phyloP scores from a whole-genome alignment of 2,797 vertebrate species.

The Naso thynnoides region DNA sequence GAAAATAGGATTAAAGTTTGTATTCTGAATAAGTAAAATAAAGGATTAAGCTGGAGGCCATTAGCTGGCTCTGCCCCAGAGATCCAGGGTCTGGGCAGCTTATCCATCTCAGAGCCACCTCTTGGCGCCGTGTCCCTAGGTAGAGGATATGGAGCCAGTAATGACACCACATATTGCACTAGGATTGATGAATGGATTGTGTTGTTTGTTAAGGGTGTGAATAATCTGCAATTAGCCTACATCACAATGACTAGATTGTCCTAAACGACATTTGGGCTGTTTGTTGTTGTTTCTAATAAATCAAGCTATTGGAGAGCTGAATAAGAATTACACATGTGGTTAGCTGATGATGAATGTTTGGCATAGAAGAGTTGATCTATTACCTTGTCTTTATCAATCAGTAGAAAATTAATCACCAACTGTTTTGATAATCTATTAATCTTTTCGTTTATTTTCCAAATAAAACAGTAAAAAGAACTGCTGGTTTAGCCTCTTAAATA shows the following conservation, averaged over 20 bases:
- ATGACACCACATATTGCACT: constrained; percentile 17
- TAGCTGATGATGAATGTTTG: constrained; percentile 25
- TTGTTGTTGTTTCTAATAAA: constrained; percentile 21
- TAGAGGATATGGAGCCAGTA: constrained; percentile 17
- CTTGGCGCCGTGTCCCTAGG: constrained; percentile 24
- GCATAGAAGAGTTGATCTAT: background rate
- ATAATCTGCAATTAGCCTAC: constrained; percentile 44
- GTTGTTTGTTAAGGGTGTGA: constrained; percentile 23
- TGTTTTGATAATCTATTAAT: too few species aligned
- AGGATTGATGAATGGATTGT: constrained; percentile 28
- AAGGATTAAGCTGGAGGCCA: constrained; percentile 20
- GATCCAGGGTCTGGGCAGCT: constrained; percentile 33
- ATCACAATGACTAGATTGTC: constrained; percentile 23
- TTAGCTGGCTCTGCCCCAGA: constrained; percentile 24
- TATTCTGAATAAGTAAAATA: constrained; percentile 4
- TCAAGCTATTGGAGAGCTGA: background rate
- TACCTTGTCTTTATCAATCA: too few species aligned
- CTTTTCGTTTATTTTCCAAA: too few species aligned
- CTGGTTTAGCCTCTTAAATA: too few species aligned
- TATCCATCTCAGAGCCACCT: constrained; percentile 40
- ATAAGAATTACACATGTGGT: background rate
- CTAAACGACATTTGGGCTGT: constrained; percentile 15
- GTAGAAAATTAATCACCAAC: too few species aligned
- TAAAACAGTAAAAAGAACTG: too few species aligned
- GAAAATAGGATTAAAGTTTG: constrained; percentile 4